A percentile compares a stretch with the other conserved stretches of the same genome.
Evolutionary conservation across 2,888 invertebrate species (phyloP).

Genomic region (Cepaea hortensis): DNA sequence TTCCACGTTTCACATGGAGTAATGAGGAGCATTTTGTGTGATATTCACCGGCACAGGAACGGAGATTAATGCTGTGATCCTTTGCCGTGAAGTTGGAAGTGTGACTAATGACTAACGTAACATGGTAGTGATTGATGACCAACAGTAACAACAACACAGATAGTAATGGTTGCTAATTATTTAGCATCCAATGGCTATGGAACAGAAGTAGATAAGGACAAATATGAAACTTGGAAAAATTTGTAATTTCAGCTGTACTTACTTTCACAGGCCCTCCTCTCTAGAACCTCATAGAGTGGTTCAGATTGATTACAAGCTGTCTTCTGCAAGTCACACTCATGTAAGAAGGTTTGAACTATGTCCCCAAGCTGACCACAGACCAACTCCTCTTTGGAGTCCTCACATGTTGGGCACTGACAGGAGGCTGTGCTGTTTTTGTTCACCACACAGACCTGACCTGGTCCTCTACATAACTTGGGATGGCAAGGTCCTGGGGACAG

Average conservation of each 20-base stretch:
- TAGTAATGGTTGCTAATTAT: too few species aligned
- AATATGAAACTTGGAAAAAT: too few species aligned
- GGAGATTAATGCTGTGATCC: too few species aligned
- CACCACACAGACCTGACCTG: slow-evolving; percentile 34
- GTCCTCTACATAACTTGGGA: background rate
- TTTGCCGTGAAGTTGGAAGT: too few species aligned
- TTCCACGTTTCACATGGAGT: too few species aligned
- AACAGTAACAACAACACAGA: too few species aligned
- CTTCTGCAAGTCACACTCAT: slow-evolving; percentile 44
- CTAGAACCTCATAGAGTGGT: slow-evolving; percentile 32
- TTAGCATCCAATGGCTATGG: too few species aligned
- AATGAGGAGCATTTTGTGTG: too few species aligned
- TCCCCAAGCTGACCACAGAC: slow-evolving; percentile 39
- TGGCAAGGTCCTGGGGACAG: slow-evolving; percentile 37
- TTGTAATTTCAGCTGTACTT: background rate
- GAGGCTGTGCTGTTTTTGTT: background rate
- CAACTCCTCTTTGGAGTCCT: background rate
- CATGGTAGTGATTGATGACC: too few species aligned
- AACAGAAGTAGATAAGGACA: too few species aligned
- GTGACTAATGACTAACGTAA: too few species aligned
- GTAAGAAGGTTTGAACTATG: slow-evolving; percentile 42
- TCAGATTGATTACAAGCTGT: slow-evolving; percentile 40
- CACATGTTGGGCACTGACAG: slow-evolving; percentile 45
- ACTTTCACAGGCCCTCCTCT: slow-evolving; percentile 49
- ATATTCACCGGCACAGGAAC: too few species aligned